Percentiles rank a stretch among this genome's conserved stretches.
phyloP scores from a whole-genome alignment of 2,113 vertebrate genomes.

The Piaya cayana region DNA sequence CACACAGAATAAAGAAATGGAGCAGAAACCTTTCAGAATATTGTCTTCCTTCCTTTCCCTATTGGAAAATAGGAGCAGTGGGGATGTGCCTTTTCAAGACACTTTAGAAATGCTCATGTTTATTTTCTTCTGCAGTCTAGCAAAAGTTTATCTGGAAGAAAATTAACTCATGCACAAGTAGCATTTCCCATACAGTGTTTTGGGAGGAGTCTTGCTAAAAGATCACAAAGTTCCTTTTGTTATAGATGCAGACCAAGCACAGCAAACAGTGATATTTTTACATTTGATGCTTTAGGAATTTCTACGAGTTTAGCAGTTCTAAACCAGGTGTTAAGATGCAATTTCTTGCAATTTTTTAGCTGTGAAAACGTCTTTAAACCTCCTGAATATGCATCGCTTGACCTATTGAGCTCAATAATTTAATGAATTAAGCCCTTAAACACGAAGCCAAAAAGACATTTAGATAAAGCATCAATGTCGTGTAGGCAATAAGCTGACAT shows the following conservation, averaged over 20 bases:
- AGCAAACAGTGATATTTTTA: background rate
- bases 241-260: background rate
- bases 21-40: background rate
- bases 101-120: background rate
- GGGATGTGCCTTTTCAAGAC: fast-evolving
- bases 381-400: background rate
- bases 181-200: background rate
- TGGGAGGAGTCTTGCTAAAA: background rate
- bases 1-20: background rate
- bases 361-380: background rate
- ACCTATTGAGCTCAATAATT: background rate
- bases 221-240: background rate
- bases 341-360: background rate
- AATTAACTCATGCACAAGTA: background rate
- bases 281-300: background rate
- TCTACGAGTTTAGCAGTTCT: background rate
- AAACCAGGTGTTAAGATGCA: background rate
- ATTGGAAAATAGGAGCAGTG: fast-evolving
- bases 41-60: background rate
- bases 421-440: background rate
- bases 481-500: background rate
- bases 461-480: background rate
- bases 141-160: background rate
- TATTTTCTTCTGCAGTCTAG: background rate
- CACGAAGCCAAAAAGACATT: background rate